These are phyloP conservation scores for Sylvilagus floridanus DNA, from an alignment of 2,797 vertebrate genomes.

Conservation along the genomic window DNA sequence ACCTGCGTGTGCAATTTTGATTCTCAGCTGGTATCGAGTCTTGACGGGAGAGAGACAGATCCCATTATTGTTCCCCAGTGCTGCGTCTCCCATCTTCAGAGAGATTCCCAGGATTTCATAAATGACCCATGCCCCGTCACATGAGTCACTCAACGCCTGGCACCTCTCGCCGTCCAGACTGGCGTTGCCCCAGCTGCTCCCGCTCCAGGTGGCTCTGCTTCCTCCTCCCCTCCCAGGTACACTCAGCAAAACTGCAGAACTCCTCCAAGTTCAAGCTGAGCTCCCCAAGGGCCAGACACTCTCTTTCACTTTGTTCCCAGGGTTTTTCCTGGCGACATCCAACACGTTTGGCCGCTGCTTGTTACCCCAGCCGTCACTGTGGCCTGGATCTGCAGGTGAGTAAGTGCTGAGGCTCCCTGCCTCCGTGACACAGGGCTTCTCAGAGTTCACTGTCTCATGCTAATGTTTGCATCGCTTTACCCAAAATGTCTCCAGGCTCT, in stretches of 20 bases:
- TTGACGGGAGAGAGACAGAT: background rate
- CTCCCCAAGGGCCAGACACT: background rate
- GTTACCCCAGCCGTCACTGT: background rate
- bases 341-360: background rate
- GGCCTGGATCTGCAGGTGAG: background rate
- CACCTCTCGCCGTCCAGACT: background rate
- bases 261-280: background rate
- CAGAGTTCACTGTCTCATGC: background rate
- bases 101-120: background rate
- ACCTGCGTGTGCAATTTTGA: background rate
- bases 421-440: background rate
- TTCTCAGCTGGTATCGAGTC: background rate
- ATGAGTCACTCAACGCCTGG: background rate
- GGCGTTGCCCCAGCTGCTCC: background rate
- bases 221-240: background rate
- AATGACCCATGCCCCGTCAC: background rate
- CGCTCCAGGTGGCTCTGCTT: too few species aligned
- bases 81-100: constrained; percentile 2
- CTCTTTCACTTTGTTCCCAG: background rate
- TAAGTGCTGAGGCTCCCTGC: background rate
- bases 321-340: background rate
- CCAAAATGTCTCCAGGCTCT: background rate
- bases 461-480: background rate
- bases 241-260: background rate
- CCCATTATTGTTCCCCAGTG: background rate